Base-by-base conservation (phyloP, 2,888 invertebrate species). In the Drosophila formosana region DNA sequence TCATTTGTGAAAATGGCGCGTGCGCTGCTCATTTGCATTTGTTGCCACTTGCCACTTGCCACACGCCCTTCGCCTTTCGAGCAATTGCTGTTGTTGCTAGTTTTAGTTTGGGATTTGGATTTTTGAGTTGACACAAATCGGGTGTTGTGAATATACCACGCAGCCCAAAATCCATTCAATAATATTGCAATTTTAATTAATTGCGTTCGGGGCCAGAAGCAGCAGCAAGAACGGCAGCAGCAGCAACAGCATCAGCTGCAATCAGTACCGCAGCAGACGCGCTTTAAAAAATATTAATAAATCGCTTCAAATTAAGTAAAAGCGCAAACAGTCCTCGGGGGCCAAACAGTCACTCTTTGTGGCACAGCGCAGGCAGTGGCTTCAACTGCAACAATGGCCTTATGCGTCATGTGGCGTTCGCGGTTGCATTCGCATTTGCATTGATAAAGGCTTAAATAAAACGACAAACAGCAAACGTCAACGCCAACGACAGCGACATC, bases 381-480 rank as follows among this genome's bases (percentile, higher is more conserved):
- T 37, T 26, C 32, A 32, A 13, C 18, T 8, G 55, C 45, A 56
- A 56, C 55, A 45, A 56, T 51, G 49, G 49, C 39, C 58, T 72
- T 65, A 43, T 71, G 60, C 57, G 41, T 58, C 52, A 58, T 63
- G 75, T 49, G 64, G 74, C 68, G 55, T 55, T 66, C 62, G 67
- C 32, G 63, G 66, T 70, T 61, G 75, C 41, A 63, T 63, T 61
- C 57, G 76, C 72, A 76, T 64, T 72, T 67, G 58, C 79, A 74
- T 75, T 79, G 88, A 85, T 84, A 87, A 87, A 78, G 78, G 82
- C 76, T 85, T 84, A 82, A 85, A 73, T 72, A 70, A 56, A 82
- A 72, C 69, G 66, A 67, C 58, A 75, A 76, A 70, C 72, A 73
- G 70, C 73, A 77, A 72, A 68, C 41, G 66, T 68, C 68, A 73